Percentiles rank a stretch among this genome's conserved stretches.
These are phyloP conservation scores for Crambe crambe DNA, from an alignment of 37 sponge, comb jelly and placozoan species.

Conservation along the genomic window DNA sequence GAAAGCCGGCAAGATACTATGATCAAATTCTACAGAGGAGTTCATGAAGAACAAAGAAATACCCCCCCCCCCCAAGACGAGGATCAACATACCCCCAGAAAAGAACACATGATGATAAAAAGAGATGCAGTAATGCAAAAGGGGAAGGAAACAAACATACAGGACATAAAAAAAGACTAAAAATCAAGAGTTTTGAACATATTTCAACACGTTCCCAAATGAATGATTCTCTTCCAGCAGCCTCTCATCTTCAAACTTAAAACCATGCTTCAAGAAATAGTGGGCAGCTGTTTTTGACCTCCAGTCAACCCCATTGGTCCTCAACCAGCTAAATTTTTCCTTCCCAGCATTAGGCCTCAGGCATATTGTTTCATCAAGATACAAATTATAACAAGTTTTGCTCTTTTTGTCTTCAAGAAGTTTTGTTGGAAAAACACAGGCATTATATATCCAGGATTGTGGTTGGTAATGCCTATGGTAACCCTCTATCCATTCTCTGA, in stretches of 20 bases:
- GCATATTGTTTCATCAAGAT: not conserved
- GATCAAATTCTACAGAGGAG: too few species aligned
- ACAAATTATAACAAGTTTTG: not conserved
- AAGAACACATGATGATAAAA: too few species aligned
- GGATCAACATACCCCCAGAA: too few species aligned
- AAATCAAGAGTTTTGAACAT: not conserved
- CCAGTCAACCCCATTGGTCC: constrained; percentile 17
- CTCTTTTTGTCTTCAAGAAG: not conserved
- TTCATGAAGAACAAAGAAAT: too few species aligned
- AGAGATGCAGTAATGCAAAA: too few species aligned
- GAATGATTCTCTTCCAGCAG: not conserved
- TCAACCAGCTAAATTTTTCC: constrained; percentile 6
- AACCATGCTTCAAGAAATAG: not conserved
- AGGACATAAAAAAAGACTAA: not conserved
- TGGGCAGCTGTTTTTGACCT: constrained; percentile 20
- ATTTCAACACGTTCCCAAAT: constrained; percentile 3
- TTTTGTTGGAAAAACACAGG: not conserved
- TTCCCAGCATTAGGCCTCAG: not conserved
- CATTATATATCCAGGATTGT: not conserved
- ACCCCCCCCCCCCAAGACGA: too few species aligned
- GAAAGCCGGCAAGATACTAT: too few species aligned
- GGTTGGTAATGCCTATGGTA: not conserved
- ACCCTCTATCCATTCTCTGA: not conserved
- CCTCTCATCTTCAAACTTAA: not conserved
- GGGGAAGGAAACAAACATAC: too few species aligned